Conservation (phyloP, 2,113 vertebrate genomes). For the Etheostoma spectabile region DNA sequence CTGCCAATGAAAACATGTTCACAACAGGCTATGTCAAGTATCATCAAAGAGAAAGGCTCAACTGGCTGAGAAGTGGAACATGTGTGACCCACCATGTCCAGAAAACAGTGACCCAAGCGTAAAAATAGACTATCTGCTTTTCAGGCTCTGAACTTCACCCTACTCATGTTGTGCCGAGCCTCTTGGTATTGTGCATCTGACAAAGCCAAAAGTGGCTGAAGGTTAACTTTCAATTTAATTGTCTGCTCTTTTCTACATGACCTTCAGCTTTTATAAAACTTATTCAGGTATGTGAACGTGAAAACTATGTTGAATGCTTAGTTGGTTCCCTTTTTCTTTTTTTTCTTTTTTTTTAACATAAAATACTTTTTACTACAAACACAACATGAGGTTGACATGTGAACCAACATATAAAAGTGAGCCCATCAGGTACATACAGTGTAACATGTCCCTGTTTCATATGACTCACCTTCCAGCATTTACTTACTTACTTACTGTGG, state of each 20-base stretch:
- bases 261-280: not conserved
- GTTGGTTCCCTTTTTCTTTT: not conserved
- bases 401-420: not conserved
- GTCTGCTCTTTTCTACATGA: not conserved
- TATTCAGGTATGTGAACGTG: not conserved
- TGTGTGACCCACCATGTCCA: slow-evolving; percentile 27
- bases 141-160: slow-evolving; percentile 15
- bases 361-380: not conserved
- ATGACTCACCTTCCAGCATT: not conserved
- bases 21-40: slow-evolving; percentile 3
- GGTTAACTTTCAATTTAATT: not conserved
- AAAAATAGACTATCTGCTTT: slow-evolving; percentile 22
- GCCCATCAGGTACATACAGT: not conserved
- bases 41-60: not conserved
- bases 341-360: not conserved
- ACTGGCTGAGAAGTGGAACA: slow-evolving; percentile 4
- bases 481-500: not conserved
- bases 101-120: slow-evolving; percentile 42
- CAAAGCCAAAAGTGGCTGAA: not conserved
- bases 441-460: not conserved
- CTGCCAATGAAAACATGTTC: slow-evolving; percentile 43
- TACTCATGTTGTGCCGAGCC: not conserved
- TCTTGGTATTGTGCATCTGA: not conserved
- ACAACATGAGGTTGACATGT: not conserved
- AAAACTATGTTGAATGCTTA: not conserved